Evolutionary conservation across 2,888 invertebrate genomes (phyloP).

Genomic region (Drosophila prostipennis): DNA sequence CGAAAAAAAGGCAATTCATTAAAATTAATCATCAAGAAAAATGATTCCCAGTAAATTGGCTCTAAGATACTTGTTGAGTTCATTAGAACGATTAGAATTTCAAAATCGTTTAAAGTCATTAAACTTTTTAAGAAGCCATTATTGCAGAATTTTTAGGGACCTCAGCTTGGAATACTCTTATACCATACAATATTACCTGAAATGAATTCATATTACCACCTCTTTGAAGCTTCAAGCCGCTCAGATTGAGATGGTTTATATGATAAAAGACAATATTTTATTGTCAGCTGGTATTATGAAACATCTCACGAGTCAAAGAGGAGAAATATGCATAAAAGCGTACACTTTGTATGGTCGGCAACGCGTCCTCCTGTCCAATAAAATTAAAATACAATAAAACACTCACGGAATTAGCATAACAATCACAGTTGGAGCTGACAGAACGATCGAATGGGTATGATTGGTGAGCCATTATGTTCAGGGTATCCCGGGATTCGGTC

Average conservation of each 20-base stretch:
- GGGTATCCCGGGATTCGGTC: slow-evolving; percentile 13
- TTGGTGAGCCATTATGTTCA: neutral
- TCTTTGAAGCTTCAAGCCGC: neutral
- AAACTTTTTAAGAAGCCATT: slow-evolving; percentile 2
- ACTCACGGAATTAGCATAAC: slow-evolving; percentile 9
- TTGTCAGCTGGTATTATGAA: slow-evolving; percentile 2
- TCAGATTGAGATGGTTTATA: neutral
- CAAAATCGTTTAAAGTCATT: slow-evolving; percentile 1
- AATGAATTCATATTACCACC: neutral
- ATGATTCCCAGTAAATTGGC: slow-evolving; percentile 6
- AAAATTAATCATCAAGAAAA: slow-evolving; percentile 27
- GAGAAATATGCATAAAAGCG: neutral
- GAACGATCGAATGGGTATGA: slow-evolving; percentile 1
- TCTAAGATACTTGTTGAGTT: slow-evolving; percentile 22
- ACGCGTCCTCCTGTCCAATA: slow-evolving; percentile 6
- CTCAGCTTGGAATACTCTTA: neutral
- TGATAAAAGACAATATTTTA: neutral
- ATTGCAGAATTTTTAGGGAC: neutral
- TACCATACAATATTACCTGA: neutral
- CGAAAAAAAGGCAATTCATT: slow-evolving; percentile 20
- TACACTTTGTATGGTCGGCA: neutral
- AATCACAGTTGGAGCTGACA: slow-evolving; percentile 3
- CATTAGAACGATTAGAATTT: slow-evolving; percentile 30
- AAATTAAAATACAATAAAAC: slow-evolving; percentile 17
- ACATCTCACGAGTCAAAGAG: slow-evolving; percentile 2